Percentiles rank a stretch among this genome's conserved stretches.
phyloP scores from a whole-genome alignment of 92 coral and sea anemone genomes.

The Phymanthus crucifer region DNA sequence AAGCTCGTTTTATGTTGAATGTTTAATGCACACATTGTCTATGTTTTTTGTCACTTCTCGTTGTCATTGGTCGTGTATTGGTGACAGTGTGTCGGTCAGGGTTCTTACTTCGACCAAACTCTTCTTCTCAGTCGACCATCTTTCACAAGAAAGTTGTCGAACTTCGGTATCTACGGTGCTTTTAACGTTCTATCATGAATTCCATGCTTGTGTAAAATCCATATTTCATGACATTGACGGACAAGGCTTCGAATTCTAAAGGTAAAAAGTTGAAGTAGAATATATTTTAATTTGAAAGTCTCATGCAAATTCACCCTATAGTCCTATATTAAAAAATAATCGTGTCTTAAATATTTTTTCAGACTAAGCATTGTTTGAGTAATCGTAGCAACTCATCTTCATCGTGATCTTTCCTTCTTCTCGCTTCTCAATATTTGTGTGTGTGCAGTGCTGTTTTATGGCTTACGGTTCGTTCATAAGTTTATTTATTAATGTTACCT shows the following conservation, averaged over 20 bases:
- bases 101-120: constrained; percentile 14
- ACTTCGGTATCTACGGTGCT: constrained; percentile 1
- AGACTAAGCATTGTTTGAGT: not conserved
- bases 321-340: not conserved
- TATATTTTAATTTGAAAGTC: not conserved
- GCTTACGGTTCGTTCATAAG: not conserved
- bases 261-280: not conserved
- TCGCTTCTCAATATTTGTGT: not conserved
- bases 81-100: constrained; percentile 11
- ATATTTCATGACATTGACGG: not conserved
- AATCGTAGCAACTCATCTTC: not conserved
- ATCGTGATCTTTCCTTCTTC: not conserved
- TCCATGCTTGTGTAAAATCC: not conserved
- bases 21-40: too few species aligned
- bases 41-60: not conserved
- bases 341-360: not conserved
- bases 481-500: not conserved
- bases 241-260: not conserved
- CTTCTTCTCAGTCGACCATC: not conserved
- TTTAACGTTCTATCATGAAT: constrained; percentile 3
- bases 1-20: too few species aligned
- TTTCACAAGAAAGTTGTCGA: constrained; percentile 21
- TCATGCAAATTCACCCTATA: not conserved
- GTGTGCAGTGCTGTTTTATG: not conserved
- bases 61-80: constrained; percentile 14